Percentiles rank a stretch among this genome's conserved stretches.
phyloP scores from a whole-genome alignment of 2,888 invertebrate species.

The Thera britannica region DNA sequence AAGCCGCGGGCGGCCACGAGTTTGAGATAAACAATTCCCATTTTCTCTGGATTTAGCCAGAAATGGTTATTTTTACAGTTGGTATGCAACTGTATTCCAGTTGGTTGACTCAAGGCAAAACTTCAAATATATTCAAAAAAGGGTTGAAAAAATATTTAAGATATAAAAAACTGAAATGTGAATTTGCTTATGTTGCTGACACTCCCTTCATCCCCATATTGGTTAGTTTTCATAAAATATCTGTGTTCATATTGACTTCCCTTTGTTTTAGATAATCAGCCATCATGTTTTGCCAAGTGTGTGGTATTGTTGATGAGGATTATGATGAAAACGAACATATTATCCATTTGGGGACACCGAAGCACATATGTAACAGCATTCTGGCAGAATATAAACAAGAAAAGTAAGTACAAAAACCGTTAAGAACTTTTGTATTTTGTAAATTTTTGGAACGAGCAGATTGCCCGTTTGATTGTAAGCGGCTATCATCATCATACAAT shows the following conservation, averaged over 20 bases:
- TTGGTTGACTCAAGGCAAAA: no score
- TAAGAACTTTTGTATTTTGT: not conserved
- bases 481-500: no score
- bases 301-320: constrained; percentile 57
- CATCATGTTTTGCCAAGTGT: constrained; percentile 56
- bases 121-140: no score
- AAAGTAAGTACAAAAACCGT: constrained; percentile 53
- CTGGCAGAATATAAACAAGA: constrained; percentile 54
- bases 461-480: no score
- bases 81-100: no score
- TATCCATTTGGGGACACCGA: constrained; percentile 51
- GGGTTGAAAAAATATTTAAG: no score
- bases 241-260: not conserved
- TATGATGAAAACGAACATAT: constrained; percentile 56
- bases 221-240: not conserved
- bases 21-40: no score
- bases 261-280: constrained; percentile 15
- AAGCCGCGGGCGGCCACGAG: no score
- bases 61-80: no score
- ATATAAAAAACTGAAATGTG: no score
- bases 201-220: not conserved
- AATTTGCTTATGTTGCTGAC: not conserved
- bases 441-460: no score
- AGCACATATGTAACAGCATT: constrained; percentile 62
- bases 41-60: no score